Evolutionary conservation across 2,797 vertebrate genomes (phyloP).

Genomic region (Geranospiza caerulescens): DNA sequence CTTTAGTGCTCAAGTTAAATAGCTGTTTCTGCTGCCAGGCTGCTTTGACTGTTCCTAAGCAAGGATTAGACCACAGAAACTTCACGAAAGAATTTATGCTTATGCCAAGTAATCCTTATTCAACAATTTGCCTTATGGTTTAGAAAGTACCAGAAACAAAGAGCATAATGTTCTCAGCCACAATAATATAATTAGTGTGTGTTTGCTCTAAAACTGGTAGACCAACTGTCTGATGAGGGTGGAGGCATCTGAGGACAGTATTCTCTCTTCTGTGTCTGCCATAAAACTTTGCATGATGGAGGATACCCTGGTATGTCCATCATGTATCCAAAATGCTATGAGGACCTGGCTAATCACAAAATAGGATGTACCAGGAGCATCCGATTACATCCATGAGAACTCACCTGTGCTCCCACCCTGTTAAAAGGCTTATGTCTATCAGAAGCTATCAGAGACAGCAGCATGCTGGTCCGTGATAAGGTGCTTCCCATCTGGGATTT

Average conservation of each 20-base stretch:
- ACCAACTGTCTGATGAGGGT: not conserved
- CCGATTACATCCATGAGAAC: fast-evolving
- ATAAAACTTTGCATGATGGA: not conserved
- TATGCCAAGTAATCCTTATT: not conserved
- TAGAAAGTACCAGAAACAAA: not conserved
- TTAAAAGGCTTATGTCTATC: not conserved
- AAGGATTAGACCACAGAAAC: not conserved
- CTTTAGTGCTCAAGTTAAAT: not conserved
- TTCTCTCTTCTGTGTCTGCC: not conserved
- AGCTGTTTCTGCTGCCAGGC: not conserved
- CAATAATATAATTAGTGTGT: not conserved
- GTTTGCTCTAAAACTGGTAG: not conserved
- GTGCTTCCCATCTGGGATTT: not conserved
- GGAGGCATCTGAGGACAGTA: not conserved
- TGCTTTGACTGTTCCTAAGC: not conserved
- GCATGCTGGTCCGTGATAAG: not conserved
- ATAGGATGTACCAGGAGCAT: not conserved
- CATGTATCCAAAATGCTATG: not conserved
- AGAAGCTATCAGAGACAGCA: not conserved
- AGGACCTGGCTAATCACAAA: not conserved
- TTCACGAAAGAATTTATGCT: not conserved
- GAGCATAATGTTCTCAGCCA: not conserved
- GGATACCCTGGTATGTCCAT: not conserved
- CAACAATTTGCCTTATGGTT: not conserved
- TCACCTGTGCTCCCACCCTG: not conserved